These are phyloP conservation scores for Capitulum mitella DNA, from an alignment of 2,888 invertebrate genomes.

Conservation along the genomic window DNA sequence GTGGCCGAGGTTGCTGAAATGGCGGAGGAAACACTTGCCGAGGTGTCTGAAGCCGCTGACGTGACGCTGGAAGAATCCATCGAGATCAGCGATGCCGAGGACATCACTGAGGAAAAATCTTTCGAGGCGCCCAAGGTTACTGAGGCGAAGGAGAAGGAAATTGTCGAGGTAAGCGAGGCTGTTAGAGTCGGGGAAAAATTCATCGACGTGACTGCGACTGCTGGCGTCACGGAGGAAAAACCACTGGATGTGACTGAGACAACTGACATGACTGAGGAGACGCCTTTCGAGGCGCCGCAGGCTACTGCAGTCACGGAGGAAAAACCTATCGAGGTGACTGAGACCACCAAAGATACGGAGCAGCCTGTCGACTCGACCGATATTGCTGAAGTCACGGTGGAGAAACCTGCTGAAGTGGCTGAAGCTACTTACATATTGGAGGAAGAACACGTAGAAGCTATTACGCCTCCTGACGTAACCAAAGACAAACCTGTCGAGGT, in stretches of 20 bases:
- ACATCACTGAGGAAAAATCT: neutral
- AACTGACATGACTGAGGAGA: neutral
- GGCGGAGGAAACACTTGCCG: no score
- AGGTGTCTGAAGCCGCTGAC: no score
- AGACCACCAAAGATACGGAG: neutral
- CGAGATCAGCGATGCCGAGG: neutral
- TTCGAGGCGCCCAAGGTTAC: neutral
- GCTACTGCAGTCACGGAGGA: neutral
- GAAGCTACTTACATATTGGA: no score
- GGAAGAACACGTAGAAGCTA: no score
- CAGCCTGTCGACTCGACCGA: no score
- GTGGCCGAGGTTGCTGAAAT: no score
- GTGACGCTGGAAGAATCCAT: no score
- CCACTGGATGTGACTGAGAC: neutral
- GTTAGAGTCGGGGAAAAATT: no score
- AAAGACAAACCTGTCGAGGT: neutral
- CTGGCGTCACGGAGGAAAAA: neutral
- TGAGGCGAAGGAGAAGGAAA: no score
- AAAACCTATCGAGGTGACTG: neutral
- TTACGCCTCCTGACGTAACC: neutral
- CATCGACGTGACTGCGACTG: neutral
- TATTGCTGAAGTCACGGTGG: neutral
- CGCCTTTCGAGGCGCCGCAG: neutral
- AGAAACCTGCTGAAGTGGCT: neutral
- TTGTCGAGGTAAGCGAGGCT: neutral